A percentile compares a stretch with the other conserved stretches of the same genome.
These are phyloP conservation scores for Lucifuga dentata DNA, from an alignment of 2,113 vertebrate genomes.

Conservation along the genomic window DNA sequence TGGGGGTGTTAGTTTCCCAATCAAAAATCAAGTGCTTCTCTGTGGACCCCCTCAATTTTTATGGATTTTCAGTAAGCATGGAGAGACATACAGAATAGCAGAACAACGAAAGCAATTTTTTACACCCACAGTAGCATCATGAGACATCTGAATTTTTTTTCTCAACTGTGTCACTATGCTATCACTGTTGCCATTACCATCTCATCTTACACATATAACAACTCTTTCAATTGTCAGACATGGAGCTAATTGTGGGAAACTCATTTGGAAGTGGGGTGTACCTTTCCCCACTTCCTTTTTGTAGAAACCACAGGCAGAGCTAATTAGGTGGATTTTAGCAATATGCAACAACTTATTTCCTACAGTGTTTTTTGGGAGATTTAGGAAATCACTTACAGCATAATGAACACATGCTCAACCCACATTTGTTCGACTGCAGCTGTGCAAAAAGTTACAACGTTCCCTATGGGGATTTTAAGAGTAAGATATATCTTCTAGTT, in stretches of 20 bases:
- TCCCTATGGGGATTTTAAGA: too few species aligned
- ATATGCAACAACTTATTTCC: conserved; percentile 9
- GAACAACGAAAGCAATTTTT: conserved; percentile 7
- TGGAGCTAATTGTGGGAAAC: conserved; percentile 2
- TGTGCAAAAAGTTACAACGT: too few species aligned
- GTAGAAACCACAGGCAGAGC: too few species aligned
- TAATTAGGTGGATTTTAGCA: too few species aligned
- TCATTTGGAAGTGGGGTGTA: too few species aligned
- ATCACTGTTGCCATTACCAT: neutral
- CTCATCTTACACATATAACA: conserved; percentile 2
- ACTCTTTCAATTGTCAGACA: neutral
- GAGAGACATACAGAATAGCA: conserved; percentile 7
- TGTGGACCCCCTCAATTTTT: neutral
- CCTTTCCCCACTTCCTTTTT: too few species aligned
- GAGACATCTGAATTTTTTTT: too few species aligned
- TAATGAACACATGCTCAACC: too few species aligned
- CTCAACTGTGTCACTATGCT: neutral
- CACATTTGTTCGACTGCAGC: too few species aligned
- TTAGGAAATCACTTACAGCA: conserved; percentile 1
- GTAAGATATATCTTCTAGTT: too few species aligned
- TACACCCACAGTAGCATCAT: neutral
- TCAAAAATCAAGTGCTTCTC: neutral
- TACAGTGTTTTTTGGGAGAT: neutral
- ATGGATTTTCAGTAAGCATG: conserved; percentile 23
- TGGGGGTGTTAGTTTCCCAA: neutral